phyloP scores from a whole-genome alignment of 2,797 vertebrate genomes.

The Nyctibius grandis region DNA sequence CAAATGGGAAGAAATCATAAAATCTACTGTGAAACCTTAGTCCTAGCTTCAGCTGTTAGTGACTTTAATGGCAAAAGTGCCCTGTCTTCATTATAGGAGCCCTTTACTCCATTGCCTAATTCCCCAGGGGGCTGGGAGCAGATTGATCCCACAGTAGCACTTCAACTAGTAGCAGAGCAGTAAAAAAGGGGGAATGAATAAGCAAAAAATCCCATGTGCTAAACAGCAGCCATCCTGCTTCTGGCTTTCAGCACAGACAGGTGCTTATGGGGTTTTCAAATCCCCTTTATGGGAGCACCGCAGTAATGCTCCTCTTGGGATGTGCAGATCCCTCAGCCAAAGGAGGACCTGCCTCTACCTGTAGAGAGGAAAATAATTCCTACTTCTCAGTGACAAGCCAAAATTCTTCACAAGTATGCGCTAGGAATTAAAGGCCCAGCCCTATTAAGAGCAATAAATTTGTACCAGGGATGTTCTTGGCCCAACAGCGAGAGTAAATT shows the following conservation, averaged over 20 bases:
- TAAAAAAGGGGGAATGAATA: background rate
- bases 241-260: constrained; percentile 18
- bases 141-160: constrained; percentile 11
- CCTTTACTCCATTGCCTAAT: background rate
- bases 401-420: constrained; percentile 60
- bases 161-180: background rate
- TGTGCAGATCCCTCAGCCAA: constrained; percentile 45
- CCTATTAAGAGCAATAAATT: constrained; percentile 65
- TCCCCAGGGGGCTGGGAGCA: background rate
- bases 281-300: background rate
- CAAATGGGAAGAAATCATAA: constrained; percentile 50
- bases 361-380: constrained; percentile 55
- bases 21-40: constrained; percentile 58
- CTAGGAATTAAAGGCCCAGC: constrained; percentile 57
- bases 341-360: constrained; percentile 55
- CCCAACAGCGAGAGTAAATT: constrained; percentile 4
- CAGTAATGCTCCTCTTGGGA: background rate
- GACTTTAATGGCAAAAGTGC: constrained; percentile 2
- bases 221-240: constrained; percentile 15
- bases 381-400: constrained; percentile 55
- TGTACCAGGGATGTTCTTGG: constrained; percentile 50
- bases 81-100: background rate
- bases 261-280: background rate
- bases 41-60: constrained; percentile 49
- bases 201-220: background rate